phyloP scores from a whole-genome alignment of 2,113 vertebrate genomes.

The Herpetotheres cachinnans region DNA sequence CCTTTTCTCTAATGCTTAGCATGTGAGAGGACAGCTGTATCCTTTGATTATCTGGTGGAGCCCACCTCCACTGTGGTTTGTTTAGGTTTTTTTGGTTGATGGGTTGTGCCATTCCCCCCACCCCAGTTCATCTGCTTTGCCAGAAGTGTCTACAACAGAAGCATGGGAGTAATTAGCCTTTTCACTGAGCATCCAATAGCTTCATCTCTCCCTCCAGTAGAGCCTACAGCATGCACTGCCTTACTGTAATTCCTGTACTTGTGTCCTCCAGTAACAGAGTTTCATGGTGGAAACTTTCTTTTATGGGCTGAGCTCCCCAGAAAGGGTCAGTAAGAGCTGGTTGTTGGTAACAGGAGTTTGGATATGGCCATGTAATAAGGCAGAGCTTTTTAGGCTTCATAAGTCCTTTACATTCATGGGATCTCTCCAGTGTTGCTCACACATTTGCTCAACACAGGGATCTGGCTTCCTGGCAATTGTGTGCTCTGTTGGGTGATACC shows the following conservation, averaged over 20 bases:
- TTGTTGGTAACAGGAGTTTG: background rate
- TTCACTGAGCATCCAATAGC: background rate
- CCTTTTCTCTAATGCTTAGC: background rate
- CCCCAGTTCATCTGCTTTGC: background rate
- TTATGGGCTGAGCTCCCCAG: background rate
- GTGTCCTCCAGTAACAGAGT: background rate
- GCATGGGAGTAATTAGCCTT: background rate
- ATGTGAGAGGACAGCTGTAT: background rate
- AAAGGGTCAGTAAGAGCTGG: background rate
- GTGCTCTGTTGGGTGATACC: background rate
- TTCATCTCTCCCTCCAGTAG: background rate
- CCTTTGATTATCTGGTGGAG: background rate
- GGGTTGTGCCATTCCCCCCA: too few relatives aligned
- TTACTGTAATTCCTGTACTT: background rate
- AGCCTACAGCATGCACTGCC: background rate
- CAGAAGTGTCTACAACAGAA: background rate
- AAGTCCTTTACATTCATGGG: rapidly evolving
- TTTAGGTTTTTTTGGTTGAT: background rate
- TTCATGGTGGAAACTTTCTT: background rate
- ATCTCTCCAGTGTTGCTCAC: background rate
- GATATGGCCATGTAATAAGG: background rate
- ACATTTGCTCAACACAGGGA: background rate
- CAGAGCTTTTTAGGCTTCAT: background rate
- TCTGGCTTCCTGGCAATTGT: background rate
- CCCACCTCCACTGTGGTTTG: background rate